These are phyloP conservation scores for Oreonectes daqikongensis DNA, from an alignment of 2,797 vertebrate species.

Conservation along the genomic window DNA sequence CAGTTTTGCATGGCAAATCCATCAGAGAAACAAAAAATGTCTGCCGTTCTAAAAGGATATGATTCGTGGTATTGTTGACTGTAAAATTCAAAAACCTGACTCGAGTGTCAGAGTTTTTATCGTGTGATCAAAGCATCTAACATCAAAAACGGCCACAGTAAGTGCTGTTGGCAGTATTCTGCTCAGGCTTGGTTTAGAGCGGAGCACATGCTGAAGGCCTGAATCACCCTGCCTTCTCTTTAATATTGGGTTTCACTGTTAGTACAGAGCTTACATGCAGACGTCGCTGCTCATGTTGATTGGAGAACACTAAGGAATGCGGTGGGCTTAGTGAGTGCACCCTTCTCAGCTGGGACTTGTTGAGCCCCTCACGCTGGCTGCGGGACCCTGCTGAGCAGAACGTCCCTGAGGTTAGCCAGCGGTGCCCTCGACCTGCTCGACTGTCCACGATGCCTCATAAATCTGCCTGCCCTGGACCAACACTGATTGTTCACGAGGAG, in stretches of 20 bases:
- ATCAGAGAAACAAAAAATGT: constrained; percentile 22
- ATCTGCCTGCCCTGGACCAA: constrained; percentile 44
- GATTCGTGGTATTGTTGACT: constrained; percentile 5
- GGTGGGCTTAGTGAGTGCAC: constrained; percentile 51
- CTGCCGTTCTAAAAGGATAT: background rate
- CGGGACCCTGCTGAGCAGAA: constrained; percentile 45
- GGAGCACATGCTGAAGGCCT: constrained; percentile 34
- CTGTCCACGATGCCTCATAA: constrained; percentile 50
- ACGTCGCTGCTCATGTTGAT: constrained; percentile 58
- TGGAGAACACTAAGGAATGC: constrained; percentile 60
- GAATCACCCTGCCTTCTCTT: constrained; percentile 44
- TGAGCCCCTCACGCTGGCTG: constrained; percentile 35
- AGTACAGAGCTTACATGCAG: constrained; percentile 38
- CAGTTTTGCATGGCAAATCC: constrained; percentile 9
- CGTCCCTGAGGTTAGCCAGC: constrained; percentile 55
- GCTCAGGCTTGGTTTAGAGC: constrained; percentile 8
- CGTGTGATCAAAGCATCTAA: constrained; percentile 5
- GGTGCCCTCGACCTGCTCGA: constrained; percentile 48
- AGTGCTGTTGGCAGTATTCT: constrained; percentile 3
- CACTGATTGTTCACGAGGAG: constrained; percentile 40
- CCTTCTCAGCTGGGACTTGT: constrained; percentile 43
- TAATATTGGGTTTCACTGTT: constrained; percentile 43
- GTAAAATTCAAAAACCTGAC: constrained; percentile 20
- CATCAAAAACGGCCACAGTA: background rate
- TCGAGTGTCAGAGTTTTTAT: constrained; percentile 19